phyloP scores from a whole-genome alignment of 2,888 invertebrate genomes.

The Monopis laevigella region DNA sequence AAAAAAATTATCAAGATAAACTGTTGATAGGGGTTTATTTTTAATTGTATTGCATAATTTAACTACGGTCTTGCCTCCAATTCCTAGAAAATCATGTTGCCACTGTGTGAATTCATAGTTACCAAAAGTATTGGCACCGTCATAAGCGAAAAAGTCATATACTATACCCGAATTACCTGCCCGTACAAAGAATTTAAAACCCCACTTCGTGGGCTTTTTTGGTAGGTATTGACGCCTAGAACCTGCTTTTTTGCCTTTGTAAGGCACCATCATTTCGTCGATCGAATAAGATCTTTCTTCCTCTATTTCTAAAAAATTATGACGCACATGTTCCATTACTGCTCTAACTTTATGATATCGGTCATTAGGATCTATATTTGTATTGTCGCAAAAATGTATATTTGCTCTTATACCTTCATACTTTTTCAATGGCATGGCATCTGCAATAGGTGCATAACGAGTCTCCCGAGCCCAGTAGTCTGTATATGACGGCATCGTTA shows the following conservation, averaged over 20 bases:
- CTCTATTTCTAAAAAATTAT: conserved; percentile 15
- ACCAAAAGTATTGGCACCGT: conserved; percentile 16
- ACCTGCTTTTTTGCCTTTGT: too few relatives aligned
- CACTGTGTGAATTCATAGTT: conserved; percentile 14
- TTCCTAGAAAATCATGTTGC: conserved; percentile 16
- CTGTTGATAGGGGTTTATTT: conserved; percentile 14
- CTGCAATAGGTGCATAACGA: conserved; percentile 3
- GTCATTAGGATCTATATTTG: background rate
- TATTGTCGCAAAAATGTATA: too few relatives aligned
- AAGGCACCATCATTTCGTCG: conserved; percentile 19
- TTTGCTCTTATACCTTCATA: conserved; percentile 1
- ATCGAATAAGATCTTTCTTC: conserved; percentile 16
- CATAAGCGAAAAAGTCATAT: conserved; percentile 18
- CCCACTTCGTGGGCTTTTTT: conserved; percentile 16
- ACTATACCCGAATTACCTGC: conserved; percentile 17
- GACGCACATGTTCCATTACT: conserved; percentile 1
- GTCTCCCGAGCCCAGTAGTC: background rate
- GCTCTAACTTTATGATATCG: background rate
- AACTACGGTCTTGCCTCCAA: conserved; percentile 14
- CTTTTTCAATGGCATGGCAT: conserved; percentile 4
- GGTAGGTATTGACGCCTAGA: too few relatives aligned
- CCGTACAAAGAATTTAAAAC: conserved; percentile 17
- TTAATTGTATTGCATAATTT: conserved; percentile 17
- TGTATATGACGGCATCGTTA: background rate
- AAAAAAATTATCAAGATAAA: conserved; percentile 18